Conservation (phyloP, 2,888 invertebrate species). For the Cryptus viduatorius region DNA sequence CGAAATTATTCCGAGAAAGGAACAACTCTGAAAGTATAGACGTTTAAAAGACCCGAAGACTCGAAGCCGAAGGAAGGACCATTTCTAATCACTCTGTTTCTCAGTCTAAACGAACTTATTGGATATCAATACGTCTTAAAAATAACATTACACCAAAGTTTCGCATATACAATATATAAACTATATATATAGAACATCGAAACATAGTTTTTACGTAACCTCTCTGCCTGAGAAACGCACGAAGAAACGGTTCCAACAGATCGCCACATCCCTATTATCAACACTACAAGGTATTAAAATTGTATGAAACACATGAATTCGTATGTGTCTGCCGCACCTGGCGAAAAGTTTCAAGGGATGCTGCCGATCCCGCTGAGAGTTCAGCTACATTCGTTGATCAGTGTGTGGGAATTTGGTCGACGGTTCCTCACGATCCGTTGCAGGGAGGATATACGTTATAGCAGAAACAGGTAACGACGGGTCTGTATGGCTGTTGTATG, state of each 20-base stretch:
- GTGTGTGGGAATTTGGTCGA: slow-evolving; percentile 60
- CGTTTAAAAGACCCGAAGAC: neutral
- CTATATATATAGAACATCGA: neutral
- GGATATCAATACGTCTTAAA: neutral
- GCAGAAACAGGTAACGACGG: slow-evolving; percentile 69
- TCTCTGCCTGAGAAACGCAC: no score
- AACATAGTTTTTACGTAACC: neutral
- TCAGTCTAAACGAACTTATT: neutral
- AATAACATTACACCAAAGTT: slow-evolving; percentile 18
- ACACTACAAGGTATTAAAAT: neutral
- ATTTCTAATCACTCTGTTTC: neutral
- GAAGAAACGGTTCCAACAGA: slow-evolving; percentile 12
- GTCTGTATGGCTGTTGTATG: slow-evolving; percentile 42
- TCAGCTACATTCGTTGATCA: neutral
- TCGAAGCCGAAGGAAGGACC: neutral
- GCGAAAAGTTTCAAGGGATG: slow-evolving; percentile 51
- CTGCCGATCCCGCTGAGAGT: slow-evolving; percentile 12
- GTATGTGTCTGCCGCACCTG: slow-evolving; percentile 55
- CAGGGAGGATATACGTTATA: slow-evolving; percentile 46
- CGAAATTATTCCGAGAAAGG: neutral
- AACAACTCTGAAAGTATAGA: neutral
- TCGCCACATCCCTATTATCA: neutral
- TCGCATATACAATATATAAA: neutral
- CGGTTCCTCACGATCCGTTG: slow-evolving; percentile 47
- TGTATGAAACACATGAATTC: slow-evolving; percentile 49